Conservation (phyloP, 1,140 invertebrate species). For the Catajapyx aquilonaris region DNA sequence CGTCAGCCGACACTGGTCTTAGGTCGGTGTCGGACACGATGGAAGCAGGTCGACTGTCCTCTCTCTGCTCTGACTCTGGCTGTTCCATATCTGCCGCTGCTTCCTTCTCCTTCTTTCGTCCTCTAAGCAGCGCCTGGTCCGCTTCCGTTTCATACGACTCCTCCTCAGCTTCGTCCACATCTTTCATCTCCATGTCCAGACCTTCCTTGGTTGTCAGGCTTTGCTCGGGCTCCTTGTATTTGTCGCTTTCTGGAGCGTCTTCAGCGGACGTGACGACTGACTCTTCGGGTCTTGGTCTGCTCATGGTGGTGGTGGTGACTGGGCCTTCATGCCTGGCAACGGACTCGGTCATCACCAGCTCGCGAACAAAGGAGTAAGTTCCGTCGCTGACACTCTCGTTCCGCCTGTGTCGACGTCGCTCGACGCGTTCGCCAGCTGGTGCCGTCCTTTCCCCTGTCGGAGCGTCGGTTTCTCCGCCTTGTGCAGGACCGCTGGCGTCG, state of each 20-base stretch:
- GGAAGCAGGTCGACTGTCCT: constrained; percentile 11
- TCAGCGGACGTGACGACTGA: background rate
- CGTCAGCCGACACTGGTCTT: constrained; percentile 15
- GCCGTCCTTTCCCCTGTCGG: constrained; percentile 4
- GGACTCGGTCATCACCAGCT: background rate
- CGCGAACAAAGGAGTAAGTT: background rate
- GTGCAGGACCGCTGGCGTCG: background rate
- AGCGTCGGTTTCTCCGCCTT: background rate
- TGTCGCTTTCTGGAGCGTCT: constrained; percentile 17
- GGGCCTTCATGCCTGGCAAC: constrained; percentile 4
- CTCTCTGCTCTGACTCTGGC: constrained; percentile 15
- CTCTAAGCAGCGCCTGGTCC: constrained; percentile 20
- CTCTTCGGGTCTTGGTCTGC: background rate
- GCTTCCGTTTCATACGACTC: constrained; percentile 20
- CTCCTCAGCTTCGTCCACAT: constrained; percentile 21
- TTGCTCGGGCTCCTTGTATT: constrained; percentile 17
- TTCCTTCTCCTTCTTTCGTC: constrained; percentile 13
- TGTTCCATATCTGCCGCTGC: constrained; percentile 16
- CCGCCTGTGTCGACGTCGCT: background rate
- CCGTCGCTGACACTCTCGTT: background rate
- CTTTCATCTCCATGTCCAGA: constrained; percentile 21
- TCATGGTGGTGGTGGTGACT: constrained; percentile 12
- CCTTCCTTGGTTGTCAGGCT: constrained; percentile 21
- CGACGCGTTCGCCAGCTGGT: constrained; percentile 8
- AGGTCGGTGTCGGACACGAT: constrained; percentile 17